Conservation (phyloP, 2,888 invertebrate genomes). For the Phengaris alcon region DNA sequence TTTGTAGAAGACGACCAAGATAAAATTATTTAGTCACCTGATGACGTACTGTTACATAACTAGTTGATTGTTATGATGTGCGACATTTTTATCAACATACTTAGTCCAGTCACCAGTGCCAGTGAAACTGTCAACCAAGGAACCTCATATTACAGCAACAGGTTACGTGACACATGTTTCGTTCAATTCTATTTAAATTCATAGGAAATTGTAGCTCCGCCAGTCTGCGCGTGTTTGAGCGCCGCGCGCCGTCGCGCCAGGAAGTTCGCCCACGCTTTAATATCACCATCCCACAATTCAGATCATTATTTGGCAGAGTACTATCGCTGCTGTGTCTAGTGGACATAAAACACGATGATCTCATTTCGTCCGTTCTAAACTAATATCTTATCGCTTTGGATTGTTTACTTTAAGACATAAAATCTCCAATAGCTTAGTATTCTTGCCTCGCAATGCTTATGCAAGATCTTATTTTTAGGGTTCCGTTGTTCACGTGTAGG, state of each 20-base stretch:
- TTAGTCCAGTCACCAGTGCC: neutral
- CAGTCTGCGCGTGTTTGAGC: slow-evolving; percentile 33
- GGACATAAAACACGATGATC: slow-evolving; percentile 29
- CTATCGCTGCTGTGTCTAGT: slow-evolving; percentile 22
- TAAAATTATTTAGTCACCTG: neutral
- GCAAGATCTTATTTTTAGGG: no score
- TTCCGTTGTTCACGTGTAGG: no score
- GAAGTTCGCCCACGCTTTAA: slow-evolving; percentile 52
- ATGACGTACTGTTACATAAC: slow-evolving; percentile 10
- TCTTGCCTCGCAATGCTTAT: no score
- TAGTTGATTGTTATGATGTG: neutral
- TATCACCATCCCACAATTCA: slow-evolving; percentile 37
- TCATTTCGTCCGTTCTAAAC: slow-evolving; percentile 34
- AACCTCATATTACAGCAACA: neutral
- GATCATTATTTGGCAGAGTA: slow-evolving; percentile 39
- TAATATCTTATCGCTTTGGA: neutral
- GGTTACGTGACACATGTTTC: slow-evolving; percentile 18
- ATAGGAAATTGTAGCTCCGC: slow-evolving; percentile 29
- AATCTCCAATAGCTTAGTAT: no score
- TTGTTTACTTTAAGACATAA: neutral
- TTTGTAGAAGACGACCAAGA: neutral
- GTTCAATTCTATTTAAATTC: slow-evolving; percentile 30
- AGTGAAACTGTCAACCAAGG: neutral
- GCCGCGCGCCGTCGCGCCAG: slow-evolving; percentile 44
- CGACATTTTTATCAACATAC: slow-evolving; percentile 17